Percentiles rank a stretch among this genome's conserved stretches.
These are phyloP conservation scores for Acropternis orthonyx DNA, from an alignment of 2,797 vertebrate genomes.

Conservation along the genomic window DNA sequence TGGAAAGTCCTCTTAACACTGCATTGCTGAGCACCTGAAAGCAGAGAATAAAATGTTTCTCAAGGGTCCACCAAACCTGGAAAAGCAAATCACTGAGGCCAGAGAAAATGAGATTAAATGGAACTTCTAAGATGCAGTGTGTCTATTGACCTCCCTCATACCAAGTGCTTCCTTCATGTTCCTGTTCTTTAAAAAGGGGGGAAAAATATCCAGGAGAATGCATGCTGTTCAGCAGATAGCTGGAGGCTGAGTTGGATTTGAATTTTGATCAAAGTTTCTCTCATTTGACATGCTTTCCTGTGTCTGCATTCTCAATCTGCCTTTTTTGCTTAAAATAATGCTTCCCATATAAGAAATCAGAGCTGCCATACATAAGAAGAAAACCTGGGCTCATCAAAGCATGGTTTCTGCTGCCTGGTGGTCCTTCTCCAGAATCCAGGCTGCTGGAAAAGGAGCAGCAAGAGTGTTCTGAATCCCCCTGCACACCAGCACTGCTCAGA, in stretches of 20 bases:
- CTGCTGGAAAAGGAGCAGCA: background rate
- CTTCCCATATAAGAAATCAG: background rate
- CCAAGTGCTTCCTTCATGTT: background rate
- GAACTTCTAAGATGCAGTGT: background rate
- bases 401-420: background rate
- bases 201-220: background rate
- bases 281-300: slow-evolving; percentile 53
- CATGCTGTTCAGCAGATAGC: slow-evolving; percentile 35
- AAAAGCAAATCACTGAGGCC: slow-evolving; percentile 15
- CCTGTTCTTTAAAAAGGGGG: background rate
- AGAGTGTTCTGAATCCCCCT: background rate
- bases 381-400: background rate
- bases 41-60: background rate
- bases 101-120: slow-evolving; percentile 44
- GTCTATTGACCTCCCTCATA: background rate
- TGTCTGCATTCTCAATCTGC: slow-evolving; percentile 52
- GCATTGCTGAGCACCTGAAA: slow-evolving; percentile 22
- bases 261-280: slow-evolving; percentile 62
- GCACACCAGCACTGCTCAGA: accelerated
- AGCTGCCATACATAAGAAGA: background rate
- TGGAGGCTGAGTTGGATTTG: slow-evolving; percentile 50
- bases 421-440: background rate
- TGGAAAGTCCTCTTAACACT: background rate
- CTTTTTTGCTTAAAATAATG: slow-evolving; percentile 42
- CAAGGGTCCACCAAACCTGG: background rate